Percentiles rank a stretch among this genome's conserved stretches.
phyloP scores from a whole-genome alignment of 2,113 vertebrate genomes.

The Ptilonorhynchus violaceus region DNA sequence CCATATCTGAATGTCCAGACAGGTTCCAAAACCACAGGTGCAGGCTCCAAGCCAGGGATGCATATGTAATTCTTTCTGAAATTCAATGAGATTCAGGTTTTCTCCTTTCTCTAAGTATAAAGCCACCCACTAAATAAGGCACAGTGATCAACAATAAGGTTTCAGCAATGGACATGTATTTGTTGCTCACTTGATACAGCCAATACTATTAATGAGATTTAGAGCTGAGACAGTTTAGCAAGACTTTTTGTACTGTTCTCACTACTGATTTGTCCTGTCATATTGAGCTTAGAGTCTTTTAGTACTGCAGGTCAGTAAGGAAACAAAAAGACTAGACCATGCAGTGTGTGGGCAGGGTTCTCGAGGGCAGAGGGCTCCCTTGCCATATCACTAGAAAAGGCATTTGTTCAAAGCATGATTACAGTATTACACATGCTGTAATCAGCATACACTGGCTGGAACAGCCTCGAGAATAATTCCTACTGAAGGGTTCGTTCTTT shows the following conservation, averaged over 20 bases:
- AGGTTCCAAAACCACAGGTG: slow-evolving; percentile 58
- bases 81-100: not conserved
- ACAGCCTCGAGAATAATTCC: not conserved
- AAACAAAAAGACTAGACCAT: not conserved
- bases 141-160: not conserved
- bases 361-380: not conserved
- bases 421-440: not conserved
- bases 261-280: not conserved
- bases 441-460: not conserved
- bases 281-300: not conserved
- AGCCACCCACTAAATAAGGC: not conserved
- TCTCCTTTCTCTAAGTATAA: not conserved
- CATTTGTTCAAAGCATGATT: not conserved
- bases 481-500: not conserved
- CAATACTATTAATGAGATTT: not conserved
- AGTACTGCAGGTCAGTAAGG: not conserved
- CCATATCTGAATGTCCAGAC: slow-evolving; percentile 10
- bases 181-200: not conserved
- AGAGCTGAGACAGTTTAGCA: not conserved
- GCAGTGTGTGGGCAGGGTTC: not conserved
- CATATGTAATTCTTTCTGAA: slow-evolving; percentile 12
- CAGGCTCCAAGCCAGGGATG: slow-evolving; percentile 29
- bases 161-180: not conserved
- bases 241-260: not conserved
- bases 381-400: not conserved